Evolutionary conservation across 1,140 invertebrate genomes (phyloP), one percentile per base, ranked within the genome.

Genomic region (Bombyx mandarina): DNA sequence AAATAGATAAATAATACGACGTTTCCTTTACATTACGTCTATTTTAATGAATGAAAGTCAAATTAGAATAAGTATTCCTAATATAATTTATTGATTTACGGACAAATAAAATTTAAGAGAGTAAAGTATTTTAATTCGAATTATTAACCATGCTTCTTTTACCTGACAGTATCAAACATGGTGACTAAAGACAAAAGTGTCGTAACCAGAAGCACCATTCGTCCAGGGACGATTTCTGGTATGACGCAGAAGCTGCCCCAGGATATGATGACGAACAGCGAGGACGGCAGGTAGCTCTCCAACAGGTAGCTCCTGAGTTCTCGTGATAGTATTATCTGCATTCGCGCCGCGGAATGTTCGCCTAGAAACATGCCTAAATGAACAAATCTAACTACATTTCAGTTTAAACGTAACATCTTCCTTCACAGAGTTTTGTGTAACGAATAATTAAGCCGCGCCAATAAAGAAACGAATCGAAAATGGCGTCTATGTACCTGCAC

Each of bases 201-300:
- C 4, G 91, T 91, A 43, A 92, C 90, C 1, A 91, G 80, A 8
- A 92, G 73, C 6, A 91, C 90, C 87, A 88, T 89, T 12, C 91
- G 74, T 7, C 90, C 91, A 0, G 91, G 91, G 7, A 91, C 90
- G 43, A 91, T 89, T 71, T 91, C 90, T 0, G 90, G 90, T 52
- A 91, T 91, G 6, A 92, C 90, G 43, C 91, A 89, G 73, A 92
- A 92, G 51, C 90, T 91, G 52, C 91, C 90, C 91, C 91, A 92
- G 1, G 90, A 91, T 65, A 92, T 91, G 62, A 91, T 90, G 43
- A 92, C 90, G 63, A 92, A 92, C 44, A 92, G 70, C 2, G 90
- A 90, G 7, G 90, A 91, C 0, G 91, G 91, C 8, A 92, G 71
- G 66, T 92, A 92, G 58, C 90, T 91, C 69, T 92, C 91, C 42